Evolutionary conservation across 2,888 invertebrate species (phyloP).

Genomic region (Drosophila differens): DNA sequence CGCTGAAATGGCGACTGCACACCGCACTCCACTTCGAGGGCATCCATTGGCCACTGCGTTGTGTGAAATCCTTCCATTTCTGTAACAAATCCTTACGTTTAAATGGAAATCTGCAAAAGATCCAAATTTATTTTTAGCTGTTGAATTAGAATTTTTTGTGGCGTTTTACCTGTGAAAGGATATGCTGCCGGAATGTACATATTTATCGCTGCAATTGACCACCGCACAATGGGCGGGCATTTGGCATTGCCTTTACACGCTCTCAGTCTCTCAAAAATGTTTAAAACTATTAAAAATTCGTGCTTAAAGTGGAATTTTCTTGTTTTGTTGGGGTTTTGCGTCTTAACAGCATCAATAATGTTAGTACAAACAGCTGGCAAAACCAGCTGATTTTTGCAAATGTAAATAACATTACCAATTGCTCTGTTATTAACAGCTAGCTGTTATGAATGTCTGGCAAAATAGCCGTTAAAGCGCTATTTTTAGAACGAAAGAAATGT

Average conservation of each 20-base stretch:
- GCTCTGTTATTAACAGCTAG: slow-evolving; percentile 2
- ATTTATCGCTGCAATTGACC: slow-evolving; percentile 83
- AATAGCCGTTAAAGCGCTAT: slow-evolving; percentile 2
- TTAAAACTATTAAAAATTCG: no score
- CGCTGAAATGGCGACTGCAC: slow-evolving; percentile 84
- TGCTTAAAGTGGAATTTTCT: not conserved
- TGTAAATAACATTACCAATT: slow-evolving; percentile 3
- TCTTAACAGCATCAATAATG: slow-evolving; percentile 16
- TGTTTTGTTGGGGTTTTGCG: slow-evolving; percentile 11
- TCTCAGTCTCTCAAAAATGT: not conserved
- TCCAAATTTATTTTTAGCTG: not conserved
- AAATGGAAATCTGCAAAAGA: slow-evolving; percentile 82
- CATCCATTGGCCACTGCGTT: slow-evolving; percentile 82
- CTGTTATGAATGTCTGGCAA: not conserved
- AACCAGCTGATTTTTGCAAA: not conserved
- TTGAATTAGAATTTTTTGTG: not conserved
- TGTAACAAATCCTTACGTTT: slow-evolving; percentile 79
- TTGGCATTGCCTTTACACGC: slow-evolving; percentile 21
- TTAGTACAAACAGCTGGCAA: not conserved
- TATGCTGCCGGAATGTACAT: slow-evolving; percentile 83
- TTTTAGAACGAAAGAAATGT: not conserved
- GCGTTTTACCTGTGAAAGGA: slow-evolving; percentile 84
- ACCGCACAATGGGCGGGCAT: slow-evolving; percentile 85
- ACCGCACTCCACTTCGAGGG: slow-evolving; percentile 85
- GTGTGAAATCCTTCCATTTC: slow-evolving; percentile 84